Base-by-base conservation (phyloP, 2,888 invertebrate genomes). In the Spicauda simplicius region DNA sequence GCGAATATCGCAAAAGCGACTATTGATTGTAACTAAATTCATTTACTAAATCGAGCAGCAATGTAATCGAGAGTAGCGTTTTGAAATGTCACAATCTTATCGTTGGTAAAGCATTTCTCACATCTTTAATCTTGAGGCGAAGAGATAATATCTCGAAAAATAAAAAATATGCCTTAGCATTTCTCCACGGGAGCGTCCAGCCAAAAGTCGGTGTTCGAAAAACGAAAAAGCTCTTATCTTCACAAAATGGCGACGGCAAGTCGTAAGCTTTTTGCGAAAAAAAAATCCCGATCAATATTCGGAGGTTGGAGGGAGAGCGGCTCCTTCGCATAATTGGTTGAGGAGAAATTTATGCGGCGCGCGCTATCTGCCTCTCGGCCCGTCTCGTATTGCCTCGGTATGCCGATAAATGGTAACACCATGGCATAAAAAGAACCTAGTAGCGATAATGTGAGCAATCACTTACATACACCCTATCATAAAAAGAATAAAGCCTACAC, bases 261-360 rank as follows among this genome's bases (percentile, higher is more conserved):
- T 75, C 75, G 77, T 79, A 79, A 75, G 80, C 79, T 83, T 87
- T 87, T 86, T 83, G 80, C 77, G 69, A 76, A 81, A 87, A 87
- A n/a, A 87, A 89, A 86, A 84, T 84, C 82, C 77, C 83, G 89
- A 90, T 91, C 91, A 89, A 91, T 91, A 91, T 89, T 87, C 83
- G 81, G 83, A 82, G 81, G 82, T 76, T 74, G 80, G 79, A 75
- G 80, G 79, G 79, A 79, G 80, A 76, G 80, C 75, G 77, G 70
- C 74, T 76, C 76, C 77, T 79, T 77, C 77, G 77, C 85, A 85
- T 88, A 91, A 91, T 90, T 89, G 90, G 90, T 86, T 74, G 82
- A 73, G 72, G 77, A 83, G 81, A 80, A 82, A 84, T 87, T 85
- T 84, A 85, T 87, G 80, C 82, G 80, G 77, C 81, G 78, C 76